Conservation (phyloP, 2,888 invertebrate species). For the Stenichneumon culpator region DNA sequence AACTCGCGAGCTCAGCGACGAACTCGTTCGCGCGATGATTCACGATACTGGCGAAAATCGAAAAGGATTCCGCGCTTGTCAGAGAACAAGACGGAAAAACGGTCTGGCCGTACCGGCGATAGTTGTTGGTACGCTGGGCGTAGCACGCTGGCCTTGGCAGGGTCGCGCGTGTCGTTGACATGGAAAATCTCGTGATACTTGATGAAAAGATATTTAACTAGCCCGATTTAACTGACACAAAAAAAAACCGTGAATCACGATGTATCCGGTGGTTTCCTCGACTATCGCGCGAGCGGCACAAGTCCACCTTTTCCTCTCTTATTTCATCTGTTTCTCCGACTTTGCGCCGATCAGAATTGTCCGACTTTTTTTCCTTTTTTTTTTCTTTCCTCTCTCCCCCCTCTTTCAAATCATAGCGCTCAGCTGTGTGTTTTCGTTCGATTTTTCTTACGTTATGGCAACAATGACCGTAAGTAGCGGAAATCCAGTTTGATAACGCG, state of each 20-base stretch:
- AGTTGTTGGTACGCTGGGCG: slow-evolving; percentile 75
- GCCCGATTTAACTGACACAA: neutral
- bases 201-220: slow-evolving; percentile 18
- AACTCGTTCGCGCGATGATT: neutral
- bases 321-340: slow-evolving; percentile 18
- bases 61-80: neutral
- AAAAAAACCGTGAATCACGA: no score
- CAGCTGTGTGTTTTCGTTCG: neutral
- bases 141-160: slow-evolving; percentile 81
- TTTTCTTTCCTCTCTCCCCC: neutral
- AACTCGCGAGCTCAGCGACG: neutral
- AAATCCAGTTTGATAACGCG: slow-evolving; percentile 40
- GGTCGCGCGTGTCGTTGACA: slow-evolving; percentile 80
- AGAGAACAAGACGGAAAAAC: slow-evolving; percentile 12
- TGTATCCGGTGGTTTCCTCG: slow-evolving; percentile 10
- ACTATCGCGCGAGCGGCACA: no score
- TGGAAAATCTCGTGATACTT: slow-evolving; percentile 77
- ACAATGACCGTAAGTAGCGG: slow-evolving; percentile 29
- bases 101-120: slow-evolving; percentile 36
- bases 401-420: slow-evolving; percentile 30
- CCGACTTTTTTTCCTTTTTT: slow-evolving; percentile 2
- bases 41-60: neutral
- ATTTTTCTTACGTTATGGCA: slow-evolving; percentile 12
- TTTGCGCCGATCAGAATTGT: neutral
- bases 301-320: slow-evolving; percentile 1